These are phyloP conservation scores for Tigriopus japonicus DNA, from an alignment of 1,140 invertebrate genomes.

Conservation along the genomic window DNA sequence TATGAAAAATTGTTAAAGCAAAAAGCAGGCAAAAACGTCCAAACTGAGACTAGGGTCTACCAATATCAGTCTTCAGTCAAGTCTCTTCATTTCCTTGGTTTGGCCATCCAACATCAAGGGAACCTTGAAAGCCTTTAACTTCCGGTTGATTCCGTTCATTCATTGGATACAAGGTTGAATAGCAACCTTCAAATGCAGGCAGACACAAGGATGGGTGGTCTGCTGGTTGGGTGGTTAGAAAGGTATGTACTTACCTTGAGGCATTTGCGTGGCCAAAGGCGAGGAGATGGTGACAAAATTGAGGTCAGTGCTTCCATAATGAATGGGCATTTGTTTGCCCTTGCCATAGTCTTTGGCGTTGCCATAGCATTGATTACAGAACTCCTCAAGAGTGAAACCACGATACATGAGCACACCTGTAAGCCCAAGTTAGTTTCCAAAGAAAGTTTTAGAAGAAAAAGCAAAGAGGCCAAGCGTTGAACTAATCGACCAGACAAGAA, in stretches of 20 bases:
- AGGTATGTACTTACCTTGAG: conserved; percentile 49
- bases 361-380: conserved; percentile 93
- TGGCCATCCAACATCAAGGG: background rate
- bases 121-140: background rate
- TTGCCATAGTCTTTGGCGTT: conserved; percentile 72
- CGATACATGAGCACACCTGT: conserved; percentile 72
- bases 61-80: too few species aligned
- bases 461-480: background rate
- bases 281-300: conserved; percentile 91
- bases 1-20: too few species aligned
- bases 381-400: conserved; percentile 61
- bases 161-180: background rate
- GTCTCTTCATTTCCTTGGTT: too few species aligned
- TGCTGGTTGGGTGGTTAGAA: background rate
- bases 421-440: conserved; percentile 5
- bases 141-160: background rate
- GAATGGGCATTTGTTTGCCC: conserved; percentile 89
- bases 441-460: background rate
- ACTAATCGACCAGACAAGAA: too few species aligned
- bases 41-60: too few species aligned
- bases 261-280: conserved; percentile 82
- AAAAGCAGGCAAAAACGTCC: too few species aligned
- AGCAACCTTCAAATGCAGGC: background rate
- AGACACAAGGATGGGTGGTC: background rate
- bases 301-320: conserved; percentile 54